Evolutionary conservation across 2,113 vertebrate genomes (phyloP), one percentile per base, ranked within the genome.

Genomic region (Leuciscus idus): DNA sequence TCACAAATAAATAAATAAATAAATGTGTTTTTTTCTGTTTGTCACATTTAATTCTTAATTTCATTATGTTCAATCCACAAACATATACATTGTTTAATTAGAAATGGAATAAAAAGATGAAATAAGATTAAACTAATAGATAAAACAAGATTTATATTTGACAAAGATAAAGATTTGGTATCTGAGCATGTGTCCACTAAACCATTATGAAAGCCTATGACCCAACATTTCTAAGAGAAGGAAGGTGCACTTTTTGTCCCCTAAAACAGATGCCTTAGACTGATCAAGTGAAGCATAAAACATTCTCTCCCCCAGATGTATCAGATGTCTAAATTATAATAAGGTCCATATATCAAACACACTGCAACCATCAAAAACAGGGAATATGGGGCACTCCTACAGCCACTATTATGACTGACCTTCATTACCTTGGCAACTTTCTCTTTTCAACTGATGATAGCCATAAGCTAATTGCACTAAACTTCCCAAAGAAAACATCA

Each of bases 261-360:
- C 86, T 62, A 57, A 23, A 85, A 81, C 76, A 87, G 89, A 87
- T 70, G 86, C 79, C 85, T 85, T 21, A 4, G 66, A 86, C 87
- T 64, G 66, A 85, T 81, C 89, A 81, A 87, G 83, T 72, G 83
- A 76, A 85, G 76, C 87, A 85, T 68, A 72, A 83, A 80, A 43
- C 64, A 77, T 55, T 73, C 61, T 73, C 61, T 82, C 39, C 23
- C 82, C 23, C 81, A 78, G 70, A 88, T 72, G 26, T 85, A 90
- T 90, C 87, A 90, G 76, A 85, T 80, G 89, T 87, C 85, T 78
- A 82, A 66, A 79, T 85, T 87, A 78, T 88, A 90, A 90, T 90
- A 90, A 88, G 87, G 33, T 74, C 80, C 83, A 88, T 90, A 88
- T 81, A 87, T 90, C 89, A 90, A 83, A 87, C 36, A 50, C 85